phyloP scores from a whole-genome alignment of 2,797 vertebrate species.

The Helicolenus hilgendorfi region DNA sequence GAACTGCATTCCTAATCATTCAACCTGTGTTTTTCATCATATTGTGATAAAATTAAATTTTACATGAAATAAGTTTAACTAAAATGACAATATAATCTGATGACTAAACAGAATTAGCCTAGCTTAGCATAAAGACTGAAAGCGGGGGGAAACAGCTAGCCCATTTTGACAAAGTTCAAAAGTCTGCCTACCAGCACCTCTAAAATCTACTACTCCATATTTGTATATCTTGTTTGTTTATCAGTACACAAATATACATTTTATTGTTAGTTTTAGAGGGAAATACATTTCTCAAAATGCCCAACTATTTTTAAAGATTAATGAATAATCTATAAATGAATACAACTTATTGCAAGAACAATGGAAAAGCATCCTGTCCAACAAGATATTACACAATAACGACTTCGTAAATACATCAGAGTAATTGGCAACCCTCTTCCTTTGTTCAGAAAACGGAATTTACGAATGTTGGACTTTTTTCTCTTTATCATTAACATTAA shows the following conservation, averaged over 20 bases:
- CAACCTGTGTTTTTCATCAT: no score
- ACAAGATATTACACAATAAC: background rate
- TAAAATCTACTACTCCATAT: background rate
- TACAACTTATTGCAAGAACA: background rate
- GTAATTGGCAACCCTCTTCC: background rate
- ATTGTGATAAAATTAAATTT: no score
- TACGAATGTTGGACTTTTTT: background rate
- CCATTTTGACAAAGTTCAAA: background rate
- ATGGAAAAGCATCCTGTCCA: background rate
- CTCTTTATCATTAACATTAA: background rate
- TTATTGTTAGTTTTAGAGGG: background rate
- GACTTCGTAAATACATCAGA: background rate
- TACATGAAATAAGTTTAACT: no score
- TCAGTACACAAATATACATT: background rate
- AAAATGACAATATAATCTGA: no score
- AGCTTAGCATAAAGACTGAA: no score
- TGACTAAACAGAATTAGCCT: no score
- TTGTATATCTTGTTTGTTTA: background rate
- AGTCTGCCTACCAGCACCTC: background rate
- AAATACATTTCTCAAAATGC: background rate
- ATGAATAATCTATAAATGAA: background rate
- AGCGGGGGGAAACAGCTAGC: no score
- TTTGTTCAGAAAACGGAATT: conserved; percentile 11
- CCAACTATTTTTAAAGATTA: background rate
- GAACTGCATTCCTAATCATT: no score